These are phyloP conservation scores for Galagoides demidoff DNA, from an alignment of 2,797 vertebrate species.

Conservation along the genomic window DNA sequence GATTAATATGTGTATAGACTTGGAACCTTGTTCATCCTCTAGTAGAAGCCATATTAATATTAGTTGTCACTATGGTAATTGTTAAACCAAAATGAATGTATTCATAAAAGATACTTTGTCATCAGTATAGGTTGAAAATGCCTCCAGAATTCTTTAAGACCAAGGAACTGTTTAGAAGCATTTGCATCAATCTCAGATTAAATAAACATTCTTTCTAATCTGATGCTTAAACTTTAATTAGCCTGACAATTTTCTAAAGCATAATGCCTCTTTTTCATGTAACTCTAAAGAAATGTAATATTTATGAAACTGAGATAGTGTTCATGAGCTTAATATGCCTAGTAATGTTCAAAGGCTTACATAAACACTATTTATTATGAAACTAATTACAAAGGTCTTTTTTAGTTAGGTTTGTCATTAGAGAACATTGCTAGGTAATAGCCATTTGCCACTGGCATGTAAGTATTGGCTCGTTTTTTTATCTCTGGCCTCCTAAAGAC, in stretches of 20 bases:
- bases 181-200: neutral
- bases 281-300: neutral
- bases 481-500: neutral
- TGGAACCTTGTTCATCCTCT: neutral
- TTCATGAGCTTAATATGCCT: neutral
- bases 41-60: neutral
- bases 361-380: constrained; percentile 37
- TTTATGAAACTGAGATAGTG: neutral
- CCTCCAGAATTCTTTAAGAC: neutral
- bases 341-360: neutral
- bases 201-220: neutral
- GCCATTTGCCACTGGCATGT: neutral
- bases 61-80: neutral
- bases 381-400: constrained; percentile 18
- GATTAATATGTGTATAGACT: neutral
- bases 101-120: neutral
- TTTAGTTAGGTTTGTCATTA: neutral
- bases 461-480: neutral
- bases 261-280: neutral
- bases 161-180: neutral
- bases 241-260: neutral
- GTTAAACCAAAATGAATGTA: neutral
- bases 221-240: constrained; percentile 23
- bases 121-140: neutral
- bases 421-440: neutral